A percentile compares a stretch with the other conserved stretches of the same genome.
phyloP scores from a whole-genome alignment of 2,113 vertebrate genomes.

The Naja naja region DNA sequence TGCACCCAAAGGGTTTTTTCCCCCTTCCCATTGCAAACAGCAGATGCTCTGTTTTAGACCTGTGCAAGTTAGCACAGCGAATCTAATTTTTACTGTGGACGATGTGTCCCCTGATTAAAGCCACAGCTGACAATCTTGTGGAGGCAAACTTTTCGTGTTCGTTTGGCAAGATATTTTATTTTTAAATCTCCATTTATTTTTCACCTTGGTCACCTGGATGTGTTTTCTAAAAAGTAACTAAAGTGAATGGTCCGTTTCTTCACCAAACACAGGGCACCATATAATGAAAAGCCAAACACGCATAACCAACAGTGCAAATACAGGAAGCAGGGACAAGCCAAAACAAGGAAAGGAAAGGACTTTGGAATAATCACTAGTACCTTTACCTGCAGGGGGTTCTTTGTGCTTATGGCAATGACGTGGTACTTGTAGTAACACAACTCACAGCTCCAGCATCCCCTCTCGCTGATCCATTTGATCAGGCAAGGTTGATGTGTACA shows the following conservation, averaged over 20 bases:
- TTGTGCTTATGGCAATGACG: constrained; percentile 99
- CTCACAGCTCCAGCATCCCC: constrained; percentile 98
- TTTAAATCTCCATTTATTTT: not conserved
- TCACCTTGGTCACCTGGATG: not conserved
- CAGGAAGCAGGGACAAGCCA: not conserved
- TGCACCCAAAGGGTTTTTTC: not conserved
- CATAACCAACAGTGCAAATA: constrained; percentile 24
- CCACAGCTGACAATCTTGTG: not conserved
- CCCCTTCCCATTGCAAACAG: not conserved
- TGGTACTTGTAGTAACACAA: constrained; percentile 99
- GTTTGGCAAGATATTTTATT: not conserved
- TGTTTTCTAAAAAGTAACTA: not conserved
- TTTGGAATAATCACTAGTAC: constrained; percentile 69
- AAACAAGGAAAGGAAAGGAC: constrained; percentile 60
- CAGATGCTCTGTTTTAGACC: not conserved
- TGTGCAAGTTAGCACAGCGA: not conserved
- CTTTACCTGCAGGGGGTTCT: constrained; percentile 96
- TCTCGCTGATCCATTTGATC: constrained; percentile 98
- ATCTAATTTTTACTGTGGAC: not conserved
- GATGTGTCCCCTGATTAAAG: not conserved
- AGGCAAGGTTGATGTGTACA: constrained; percentile 98
- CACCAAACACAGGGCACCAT: not conserved
- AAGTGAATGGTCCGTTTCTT: not conserved
- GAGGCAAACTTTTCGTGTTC: not conserved
- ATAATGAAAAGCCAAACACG: not conserved